Evolutionary conservation across 2,113 vertebrate species (phyloP).

Genomic region (Formicarius rufipectus): DNA sequence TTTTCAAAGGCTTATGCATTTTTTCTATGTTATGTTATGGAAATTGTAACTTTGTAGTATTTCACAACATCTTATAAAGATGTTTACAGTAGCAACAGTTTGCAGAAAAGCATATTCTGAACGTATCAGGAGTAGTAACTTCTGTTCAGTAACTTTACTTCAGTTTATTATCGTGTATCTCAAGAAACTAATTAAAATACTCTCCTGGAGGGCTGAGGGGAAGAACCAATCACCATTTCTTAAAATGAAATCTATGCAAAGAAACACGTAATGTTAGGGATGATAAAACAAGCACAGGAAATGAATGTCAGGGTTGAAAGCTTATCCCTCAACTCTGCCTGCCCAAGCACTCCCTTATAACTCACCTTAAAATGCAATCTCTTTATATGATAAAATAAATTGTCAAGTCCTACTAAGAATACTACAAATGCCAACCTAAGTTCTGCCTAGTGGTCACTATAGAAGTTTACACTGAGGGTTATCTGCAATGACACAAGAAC

Average conservation of each 20-base stretch:
- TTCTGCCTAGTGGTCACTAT: background rate
- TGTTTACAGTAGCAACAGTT: background rate
- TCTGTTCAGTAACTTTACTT: background rate
- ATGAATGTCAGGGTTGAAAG: slow-evolving; percentile 33
- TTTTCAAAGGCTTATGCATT: background rate
- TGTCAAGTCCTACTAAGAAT: background rate
- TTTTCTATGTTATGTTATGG: background rate
- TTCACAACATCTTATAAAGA: background rate
- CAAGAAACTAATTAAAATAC: slow-evolving; percentile 50
- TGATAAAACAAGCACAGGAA: slow-evolving; percentile 60
- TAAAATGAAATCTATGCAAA: slow-evolving; percentile 37
- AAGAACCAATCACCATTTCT: slow-evolving; percentile 33
- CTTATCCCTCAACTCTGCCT: slow-evolving; percentile 18
- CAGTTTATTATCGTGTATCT: slow-evolving; percentile 24
- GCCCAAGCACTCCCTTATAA: background rate
- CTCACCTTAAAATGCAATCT: background rate
- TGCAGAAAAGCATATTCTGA: background rate
- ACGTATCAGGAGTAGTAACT: background rate
- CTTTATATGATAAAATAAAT: background rate
- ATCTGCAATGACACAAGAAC: background rate
- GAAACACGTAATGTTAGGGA: slow-evolving; percentile 7
- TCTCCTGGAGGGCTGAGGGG: background rate
- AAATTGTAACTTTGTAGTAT: background rate
- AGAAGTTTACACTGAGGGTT: background rate
- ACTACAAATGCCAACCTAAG: background rate